Evolutionary conservation across 2,888 invertebrate species (phyloP), one percentile per base, ranked within the genome.

Genomic region (Osmoderma eremita): DNA sequence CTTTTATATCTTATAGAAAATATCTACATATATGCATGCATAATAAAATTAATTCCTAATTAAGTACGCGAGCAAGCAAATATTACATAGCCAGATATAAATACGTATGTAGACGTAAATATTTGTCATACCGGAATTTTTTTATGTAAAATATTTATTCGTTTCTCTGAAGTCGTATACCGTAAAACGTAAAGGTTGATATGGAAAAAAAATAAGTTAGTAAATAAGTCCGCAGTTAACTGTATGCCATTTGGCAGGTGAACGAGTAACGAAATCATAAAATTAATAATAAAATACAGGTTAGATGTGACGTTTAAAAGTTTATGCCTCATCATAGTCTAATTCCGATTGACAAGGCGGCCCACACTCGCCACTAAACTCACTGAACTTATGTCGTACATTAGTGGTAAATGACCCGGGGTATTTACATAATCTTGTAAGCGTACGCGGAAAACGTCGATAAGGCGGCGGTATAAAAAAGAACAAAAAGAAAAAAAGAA

Each of bases 331-430:
- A 65, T 41, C 63, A 62, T 70, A 69, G 69, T 71, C 71, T 71
- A 71, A 71, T 71, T 68, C 62, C 71, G 72, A 72, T 72, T 72
- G 72, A 72, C 72, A 70, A 65, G 30, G 15, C 69, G 49, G 49
- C 69, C 69, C 56, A 68, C 70, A 68, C 68, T 68, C 24, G 65
- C 58, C 70, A 68, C 65, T 67, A 67, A 70, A 68, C 65, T 69
- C 67, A 67, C 62, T 50, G 66, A 70, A 69, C 68, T 70, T 68
- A 68, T 70, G 68, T 69, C 64, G 68, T 67, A 67, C 65, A 69
- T 70, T 70, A 70, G 30, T 61, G 68, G 70, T 68, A 70, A 70
- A 70, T 68, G 36, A 49, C 24, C 49, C 15, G 45, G 24, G 39
- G 48, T 53, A 69, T 70, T 70, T 70, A 70, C 70, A 70, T 69